phyloP scores from a whole-genome alignment of 2,113 vertebrate genomes.

The Podarcis muralis region DNA sequence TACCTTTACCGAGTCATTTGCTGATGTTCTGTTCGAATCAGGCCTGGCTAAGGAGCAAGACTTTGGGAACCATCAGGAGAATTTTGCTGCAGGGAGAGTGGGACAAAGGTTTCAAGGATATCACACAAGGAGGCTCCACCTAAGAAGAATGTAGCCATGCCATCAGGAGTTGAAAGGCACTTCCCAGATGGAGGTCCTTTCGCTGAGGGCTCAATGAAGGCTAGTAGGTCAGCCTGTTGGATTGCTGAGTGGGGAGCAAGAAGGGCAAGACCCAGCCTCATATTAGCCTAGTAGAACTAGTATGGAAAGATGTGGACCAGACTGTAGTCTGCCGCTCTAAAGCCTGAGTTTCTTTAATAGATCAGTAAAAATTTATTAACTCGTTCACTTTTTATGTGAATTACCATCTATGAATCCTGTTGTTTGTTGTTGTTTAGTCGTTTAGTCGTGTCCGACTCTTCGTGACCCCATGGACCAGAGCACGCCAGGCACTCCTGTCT shows the following conservation, averaged over 20 bases:
- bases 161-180: too few relatives aligned
- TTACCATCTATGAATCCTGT: background rate
- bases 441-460: too few relatives aligned
- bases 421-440: too few relatives aligned
- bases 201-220: background rate
- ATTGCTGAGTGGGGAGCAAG: background rate
- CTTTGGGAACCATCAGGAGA: background rate
- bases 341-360: background rate
- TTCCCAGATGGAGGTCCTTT: too few relatives aligned
- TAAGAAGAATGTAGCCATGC: background rate
- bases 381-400: background rate
- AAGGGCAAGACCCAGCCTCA: background rate
- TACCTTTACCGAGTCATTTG: too few relatives aligned
- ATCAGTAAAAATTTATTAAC: background rate
- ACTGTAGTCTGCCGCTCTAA: background rate
- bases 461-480: too few relatives aligned
- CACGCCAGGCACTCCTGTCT: too few relatives aligned
- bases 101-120: background rate
- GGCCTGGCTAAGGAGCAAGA: background rate
- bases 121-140: background rate
- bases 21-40: background rate
- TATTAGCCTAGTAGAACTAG: background rate
- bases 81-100: background rate
- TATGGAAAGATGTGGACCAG: background rate
- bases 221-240: background rate